Conservation (phyloP, 1,140 invertebrate species). For the Muscidifurax raptorellus region DNA sequence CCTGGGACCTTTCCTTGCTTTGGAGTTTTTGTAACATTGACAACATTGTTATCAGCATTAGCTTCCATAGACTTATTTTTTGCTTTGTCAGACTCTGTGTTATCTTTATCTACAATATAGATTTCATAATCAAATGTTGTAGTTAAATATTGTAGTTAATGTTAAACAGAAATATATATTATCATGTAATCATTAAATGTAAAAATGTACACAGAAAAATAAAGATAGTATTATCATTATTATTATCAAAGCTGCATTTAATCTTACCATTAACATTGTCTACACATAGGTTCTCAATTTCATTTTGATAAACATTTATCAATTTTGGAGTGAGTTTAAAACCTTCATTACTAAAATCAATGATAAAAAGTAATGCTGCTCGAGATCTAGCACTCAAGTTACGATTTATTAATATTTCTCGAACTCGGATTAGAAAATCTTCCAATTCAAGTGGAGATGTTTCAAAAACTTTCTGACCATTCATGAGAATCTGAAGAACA, state of each 20-base stretch:
- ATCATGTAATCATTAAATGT: no score
- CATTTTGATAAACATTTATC: constrained; percentile 49
- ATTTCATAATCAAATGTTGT: constrained; percentile 2
- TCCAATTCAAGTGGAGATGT: constrained; percentile 31
- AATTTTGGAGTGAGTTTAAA: constrained; percentile 47
- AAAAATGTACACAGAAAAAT: background rate
- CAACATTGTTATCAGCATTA: constrained; percentile 15
- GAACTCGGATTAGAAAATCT: constrained; percentile 47
- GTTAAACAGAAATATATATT: no score
- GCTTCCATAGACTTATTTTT: background rate
- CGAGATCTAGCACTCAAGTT: constrained; percentile 55
- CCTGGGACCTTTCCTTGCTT: constrained; percentile 23
- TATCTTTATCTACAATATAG: constrained; percentile 42
- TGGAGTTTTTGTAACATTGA: constrained; percentile 37
- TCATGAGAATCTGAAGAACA: constrained; percentile 50
- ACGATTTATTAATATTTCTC: constrained; percentile 48
- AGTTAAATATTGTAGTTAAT: background rate
- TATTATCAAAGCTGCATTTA: background rate
- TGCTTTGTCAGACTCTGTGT: background rate
- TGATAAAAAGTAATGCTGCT: constrained; percentile 51
- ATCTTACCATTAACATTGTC: constrained; percentile 38
- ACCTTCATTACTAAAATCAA: constrained; percentile 49
- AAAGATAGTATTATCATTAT: constrained; percentile 4
- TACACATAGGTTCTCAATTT: constrained; percentile 40
- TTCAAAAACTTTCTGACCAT: constrained; percentile 48